These are phyloP conservation scores for Ellobius talpinus DNA, from an alignment of 2,113 vertebrate genomes.

Conservation along the genomic window DNA sequence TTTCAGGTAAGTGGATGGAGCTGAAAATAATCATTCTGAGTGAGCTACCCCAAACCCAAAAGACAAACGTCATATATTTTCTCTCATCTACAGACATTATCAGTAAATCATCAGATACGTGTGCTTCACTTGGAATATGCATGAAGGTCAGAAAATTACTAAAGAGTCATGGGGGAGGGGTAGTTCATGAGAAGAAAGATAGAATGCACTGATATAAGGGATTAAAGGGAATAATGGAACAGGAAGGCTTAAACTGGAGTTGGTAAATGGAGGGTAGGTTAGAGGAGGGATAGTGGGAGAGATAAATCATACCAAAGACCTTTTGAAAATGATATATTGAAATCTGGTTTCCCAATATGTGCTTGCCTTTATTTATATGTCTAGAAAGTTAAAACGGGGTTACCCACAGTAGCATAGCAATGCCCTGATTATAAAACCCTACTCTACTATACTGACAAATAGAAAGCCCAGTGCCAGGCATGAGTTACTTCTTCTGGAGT, in stretches of 20 bases:
- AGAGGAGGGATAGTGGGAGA: not conserved
- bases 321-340: not conserved
- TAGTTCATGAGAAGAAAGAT: not conserved
- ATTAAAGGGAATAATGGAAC: not conserved
- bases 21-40: not conserved
- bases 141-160: not conserved
- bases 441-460: not conserved
- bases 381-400: not conserved
- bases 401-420: not conserved
- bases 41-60: not conserved
- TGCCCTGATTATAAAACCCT: not conserved
- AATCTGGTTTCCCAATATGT: not conserved
- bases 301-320: not conserved
- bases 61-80: not conserved
- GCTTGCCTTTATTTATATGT: not conserved
- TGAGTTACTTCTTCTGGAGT: not conserved
- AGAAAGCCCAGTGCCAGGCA: not conserved
- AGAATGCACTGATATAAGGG: not conserved
- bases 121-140: not conserved
- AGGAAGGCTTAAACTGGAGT: not conserved
- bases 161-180: not conserved
- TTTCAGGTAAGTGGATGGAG: not conserved
- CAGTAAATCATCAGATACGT: not conserved
- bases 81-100: not conserved
- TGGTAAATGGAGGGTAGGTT: not conserved